phyloP scores from a whole-genome alignment of 2,888 invertebrate species.

The Leptopilina syphax region DNA sequence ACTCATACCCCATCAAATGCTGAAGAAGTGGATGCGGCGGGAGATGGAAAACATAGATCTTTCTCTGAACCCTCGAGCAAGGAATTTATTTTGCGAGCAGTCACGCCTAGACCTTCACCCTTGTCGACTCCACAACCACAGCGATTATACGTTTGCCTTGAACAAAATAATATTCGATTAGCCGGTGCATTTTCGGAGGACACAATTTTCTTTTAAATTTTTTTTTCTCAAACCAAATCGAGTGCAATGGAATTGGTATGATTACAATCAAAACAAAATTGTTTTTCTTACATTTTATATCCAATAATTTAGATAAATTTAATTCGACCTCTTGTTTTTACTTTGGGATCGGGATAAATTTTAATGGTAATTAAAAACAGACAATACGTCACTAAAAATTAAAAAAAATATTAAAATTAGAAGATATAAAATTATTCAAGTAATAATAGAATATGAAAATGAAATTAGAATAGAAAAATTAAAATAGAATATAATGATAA shows the following conservation, averaged over 20 bases:
- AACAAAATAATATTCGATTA: constrained; percentile 83
- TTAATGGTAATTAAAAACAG: not conserved
- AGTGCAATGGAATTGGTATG: not conserved
- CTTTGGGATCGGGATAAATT: not conserved
- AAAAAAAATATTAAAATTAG: not conserved
- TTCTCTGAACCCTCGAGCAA: constrained; percentile 80
- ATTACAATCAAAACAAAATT: not conserved
- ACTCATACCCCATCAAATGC: constrained; percentile 77
- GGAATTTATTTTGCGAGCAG: constrained; percentile 83
- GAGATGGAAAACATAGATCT: constrained; percentile 68
- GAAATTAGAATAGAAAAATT: no score
- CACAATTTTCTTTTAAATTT: constrained; percentile 81
- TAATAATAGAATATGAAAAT: no score
- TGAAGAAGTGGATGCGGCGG: constrained; percentile 66
- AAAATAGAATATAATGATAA: no score
- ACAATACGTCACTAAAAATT: not conserved
- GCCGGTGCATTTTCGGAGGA: constrained; percentile 90
- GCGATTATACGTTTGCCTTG: constrained; percentile 84
- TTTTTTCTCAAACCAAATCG: not conserved
- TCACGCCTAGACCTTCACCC: constrained; percentile 80
- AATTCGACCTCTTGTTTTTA: no score
- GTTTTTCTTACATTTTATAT: not conserved
- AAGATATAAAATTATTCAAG: not conserved
- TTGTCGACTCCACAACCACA: constrained; percentile 82
- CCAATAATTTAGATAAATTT: not conserved